These are phyloP conservation scores for Philopotamus ludificatus DNA, from an alignment of 1,140 invertebrate genomes.

Conservation along the genomic window DNA sequence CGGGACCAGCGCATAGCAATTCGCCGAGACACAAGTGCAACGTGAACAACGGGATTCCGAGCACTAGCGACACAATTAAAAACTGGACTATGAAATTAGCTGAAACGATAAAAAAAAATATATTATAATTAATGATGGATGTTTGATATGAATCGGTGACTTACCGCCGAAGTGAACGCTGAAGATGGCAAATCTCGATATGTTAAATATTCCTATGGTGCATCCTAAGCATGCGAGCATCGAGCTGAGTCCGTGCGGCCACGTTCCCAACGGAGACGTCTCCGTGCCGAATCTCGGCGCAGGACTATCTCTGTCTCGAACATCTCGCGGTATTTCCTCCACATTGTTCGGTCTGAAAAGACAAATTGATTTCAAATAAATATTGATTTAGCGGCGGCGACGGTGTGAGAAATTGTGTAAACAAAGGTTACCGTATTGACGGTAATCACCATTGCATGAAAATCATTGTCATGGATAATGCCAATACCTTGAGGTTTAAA, in stretches of 20 bases:
- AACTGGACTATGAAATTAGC: slow-evolving; percentile 89
- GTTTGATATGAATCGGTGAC: slow-evolving; percentile 23
- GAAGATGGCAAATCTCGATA: slow-evolving; percentile 83
- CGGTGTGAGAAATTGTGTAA: neutral
- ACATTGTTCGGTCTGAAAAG: slow-evolving; percentile 12
- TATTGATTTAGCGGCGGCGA: neutral
- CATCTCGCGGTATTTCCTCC: slow-evolving; percentile 43
- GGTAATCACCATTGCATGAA: neutral
- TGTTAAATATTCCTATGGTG: slow-evolving; percentile 83
- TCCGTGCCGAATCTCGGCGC: neutral
- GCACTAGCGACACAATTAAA: slow-evolving; percentile 74
- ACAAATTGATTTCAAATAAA: slow-evolving; percentile 1
- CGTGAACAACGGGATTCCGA: slow-evolving; percentile 84
- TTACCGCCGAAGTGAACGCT: slow-evolving; percentile 84
- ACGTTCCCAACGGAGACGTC: slow-evolving; percentile 54
- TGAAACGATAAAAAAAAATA: slow-evolving; percentile 51
- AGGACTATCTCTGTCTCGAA: slow-evolving; percentile 47
- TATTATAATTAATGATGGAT: neutral
- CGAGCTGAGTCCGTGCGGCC: slow-evolving; percentile 80
- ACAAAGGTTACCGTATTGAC: neutral
- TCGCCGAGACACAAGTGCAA: slow-evolving; percentile 84
- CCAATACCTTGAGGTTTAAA: neutral
- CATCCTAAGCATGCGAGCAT: slow-evolving; percentile 79
- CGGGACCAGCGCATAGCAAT: slow-evolving; percentile 76
- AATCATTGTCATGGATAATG: neutral